Base-by-base conservation (phyloP, 2,797 vertebrate species). In the Danio choprae region DNA sequence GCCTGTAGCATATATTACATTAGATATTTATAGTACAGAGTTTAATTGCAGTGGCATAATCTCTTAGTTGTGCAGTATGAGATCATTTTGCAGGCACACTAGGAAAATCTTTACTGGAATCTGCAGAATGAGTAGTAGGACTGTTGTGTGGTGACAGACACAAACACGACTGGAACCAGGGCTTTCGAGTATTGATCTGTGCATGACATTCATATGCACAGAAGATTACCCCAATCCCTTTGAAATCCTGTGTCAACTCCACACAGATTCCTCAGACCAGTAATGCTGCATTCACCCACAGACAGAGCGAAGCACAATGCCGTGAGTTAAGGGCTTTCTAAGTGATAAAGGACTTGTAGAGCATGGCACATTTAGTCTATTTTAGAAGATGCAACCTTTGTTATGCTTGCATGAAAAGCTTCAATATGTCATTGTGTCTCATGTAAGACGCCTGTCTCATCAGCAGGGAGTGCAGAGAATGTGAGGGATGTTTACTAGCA, bases 161-260 rank as follows among this genome's bases (percentile, higher is more conserved):
- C 38, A 79, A 79, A 79, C 63, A 83, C 8, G 40, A 46, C 46
- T 62, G 7, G n/a, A 40, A 53, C 46, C 36, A 62, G 46, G 40
- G 58, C 68, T 51, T 16, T 43, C 11, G 55, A 38, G 50, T 44
- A 73, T 46, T 73, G 77, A 80, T 46, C 69, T 53, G 59, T 64
- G 77, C 59, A 55, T 73, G 69, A n/a, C 78, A 80, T 80, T 73
- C 69, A 80, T 73, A 56, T 72, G 41, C 51, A 64, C 69, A 64
- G 18, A 64, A 72, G 77, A 80, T 65, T 81, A 81, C 38, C 40
- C 48, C 16, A 81, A 76, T 76, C 65, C 73, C 48, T 44, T 63
- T 15, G 38, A 76, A 81, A 76, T 81, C 73, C 56, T 56, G 13
- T 60, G 55, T 59, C 64, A 55, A 44, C 15, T 60, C 48, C 18